phyloP scores from a whole-genome alignment of 2,888 invertebrate species.

The Malachius bipustulatus region DNA sequence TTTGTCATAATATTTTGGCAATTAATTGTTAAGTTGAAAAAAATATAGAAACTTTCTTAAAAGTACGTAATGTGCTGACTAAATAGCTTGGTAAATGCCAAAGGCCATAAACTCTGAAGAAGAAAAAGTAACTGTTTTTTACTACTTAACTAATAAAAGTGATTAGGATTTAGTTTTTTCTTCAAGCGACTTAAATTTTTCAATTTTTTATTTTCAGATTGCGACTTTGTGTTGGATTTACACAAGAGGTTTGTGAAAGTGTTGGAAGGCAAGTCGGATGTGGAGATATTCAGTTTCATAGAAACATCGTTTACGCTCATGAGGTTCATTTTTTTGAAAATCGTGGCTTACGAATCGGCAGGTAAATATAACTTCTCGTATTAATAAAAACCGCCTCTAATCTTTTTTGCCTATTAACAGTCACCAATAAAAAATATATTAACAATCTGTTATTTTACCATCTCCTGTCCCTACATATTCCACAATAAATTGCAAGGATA shows the following conservation, averaged over 20 bases:
- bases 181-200: no score
- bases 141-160: no score
- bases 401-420: slow-evolving; percentile 4
- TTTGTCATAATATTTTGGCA: not conserved
- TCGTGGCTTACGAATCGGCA: slow-evolving; percentile 67
- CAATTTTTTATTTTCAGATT: slow-evolving; percentile 44
- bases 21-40: slow-evolving; percentile 1
- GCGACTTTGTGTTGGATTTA: slow-evolving; percentile 52
- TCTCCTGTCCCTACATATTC: no score
- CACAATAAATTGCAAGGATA: no score
- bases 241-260: slow-evolving; percentile 51
- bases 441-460: no score
- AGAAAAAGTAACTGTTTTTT: no score
- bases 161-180: no score
- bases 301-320: slow-evolving; percentile 66
- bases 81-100: no score
- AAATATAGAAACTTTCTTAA: no score
- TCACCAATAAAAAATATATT: no score
- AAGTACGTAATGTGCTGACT: no score
- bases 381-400: slow-evolving; percentile 5
- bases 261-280: slow-evolving; percentile 41
- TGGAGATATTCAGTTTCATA: slow-evolving; percentile 60
- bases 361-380: slow-evolving; percentile 38
- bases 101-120: no score
- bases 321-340: slow-evolving; percentile 59